Base-by-base conservation (phyloP, 2,797 vertebrate genomes). In the Microcaecilia unicolor region DNA sequence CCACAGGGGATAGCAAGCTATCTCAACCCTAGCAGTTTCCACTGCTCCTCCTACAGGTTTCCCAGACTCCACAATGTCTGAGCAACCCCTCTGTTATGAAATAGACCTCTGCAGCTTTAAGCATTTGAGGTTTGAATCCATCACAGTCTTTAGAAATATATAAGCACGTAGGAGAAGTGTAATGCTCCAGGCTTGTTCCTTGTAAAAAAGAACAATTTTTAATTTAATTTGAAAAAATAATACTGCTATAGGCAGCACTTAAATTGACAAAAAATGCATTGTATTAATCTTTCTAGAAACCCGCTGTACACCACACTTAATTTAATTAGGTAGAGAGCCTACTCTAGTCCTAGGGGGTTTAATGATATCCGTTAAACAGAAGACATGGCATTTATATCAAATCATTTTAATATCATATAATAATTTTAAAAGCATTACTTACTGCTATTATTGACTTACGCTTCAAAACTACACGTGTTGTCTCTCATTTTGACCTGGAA, bases 171-270 rank as follows among this genome's bases (percentile, higher is more conserved):
- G 53, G 47, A 62, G 44, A 67, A 50, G n/a, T n/a, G n/a, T 52
- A 50, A 8, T 31, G 51, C 58, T 59, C 36, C 35, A 57, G 63
- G 39, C 47, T 51, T 50, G 27, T 42, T 67, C 28, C 55, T 71
- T 55, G 55, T 47, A 68, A 73, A 36, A 55, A 41, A n/a, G n/a
- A n/a, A 46, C 44, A 64, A 55, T 32, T 71, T 66, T 55, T 68
- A 70, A 72, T 70, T 73, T 68, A 32, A 46, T 59, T 41, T 46
- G 15, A 15, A 42, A 36, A 56, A 55, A 55, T 34, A 59, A 62
- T 49, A 44, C 23, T 3, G 15, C 66, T 51, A 57, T 10, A 18
- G 55, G 67, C 60, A 55, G 47, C 60, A 66, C 41, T 64, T 61
- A 63, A 51, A 66, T 53, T 46, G 51, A 65, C 50, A 44, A 41